Percentiles rank a stretch among this genome's conserved stretches.
Conservation (phyloP, 2,888 invertebrate species). For the Cyclophora punctaria region DNA sequence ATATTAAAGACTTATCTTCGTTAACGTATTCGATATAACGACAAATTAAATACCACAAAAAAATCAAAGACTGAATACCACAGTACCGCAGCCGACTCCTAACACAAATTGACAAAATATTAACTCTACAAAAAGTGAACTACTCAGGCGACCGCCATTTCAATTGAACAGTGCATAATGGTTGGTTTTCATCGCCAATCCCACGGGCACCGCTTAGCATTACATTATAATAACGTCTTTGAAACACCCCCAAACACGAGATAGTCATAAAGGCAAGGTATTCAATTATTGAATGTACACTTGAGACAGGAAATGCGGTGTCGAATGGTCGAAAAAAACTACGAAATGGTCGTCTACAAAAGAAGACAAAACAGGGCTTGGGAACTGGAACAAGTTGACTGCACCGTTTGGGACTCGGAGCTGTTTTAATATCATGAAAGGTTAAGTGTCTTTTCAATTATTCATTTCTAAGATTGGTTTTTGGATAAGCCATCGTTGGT, state of each 20-base stretch:
- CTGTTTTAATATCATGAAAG: too few relatives aligned
- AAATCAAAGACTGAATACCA: too few relatives aligned
- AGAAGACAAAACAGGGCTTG: constrained; percentile 37
- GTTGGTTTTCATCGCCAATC: constrained; percentile 5
- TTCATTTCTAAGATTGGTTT: too few relatives aligned
- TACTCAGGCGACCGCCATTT: neutral
- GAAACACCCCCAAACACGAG: constrained; percentile 52
- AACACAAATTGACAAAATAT: too few relatives aligned
- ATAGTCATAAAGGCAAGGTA: constrained; percentile 71
- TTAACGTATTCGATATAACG: too few relatives aligned
- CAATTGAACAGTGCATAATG: neutral
- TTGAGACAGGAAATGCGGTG: constrained; percentile 70
- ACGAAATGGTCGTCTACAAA: constrained; percentile 44
- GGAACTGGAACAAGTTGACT: constrained; percentile 17
- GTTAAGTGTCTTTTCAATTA: too few relatives aligned
- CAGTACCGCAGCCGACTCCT: too few relatives aligned
- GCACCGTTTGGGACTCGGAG: too few relatives aligned
- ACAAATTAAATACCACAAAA: too few relatives aligned
- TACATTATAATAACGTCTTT: constrained; percentile 49
- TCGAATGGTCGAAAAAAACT: constrained; percentile 51
- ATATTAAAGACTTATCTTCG: too few relatives aligned
- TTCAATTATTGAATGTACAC: constrained; percentile 53
- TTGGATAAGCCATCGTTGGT: too few relatives aligned
- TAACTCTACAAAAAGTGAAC: neutral
- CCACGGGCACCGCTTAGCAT: constrained; percentile 16